phyloP scores from a whole-genome alignment of 2,888 invertebrate genomes.

The Tuberolachnus salignus region DNA sequence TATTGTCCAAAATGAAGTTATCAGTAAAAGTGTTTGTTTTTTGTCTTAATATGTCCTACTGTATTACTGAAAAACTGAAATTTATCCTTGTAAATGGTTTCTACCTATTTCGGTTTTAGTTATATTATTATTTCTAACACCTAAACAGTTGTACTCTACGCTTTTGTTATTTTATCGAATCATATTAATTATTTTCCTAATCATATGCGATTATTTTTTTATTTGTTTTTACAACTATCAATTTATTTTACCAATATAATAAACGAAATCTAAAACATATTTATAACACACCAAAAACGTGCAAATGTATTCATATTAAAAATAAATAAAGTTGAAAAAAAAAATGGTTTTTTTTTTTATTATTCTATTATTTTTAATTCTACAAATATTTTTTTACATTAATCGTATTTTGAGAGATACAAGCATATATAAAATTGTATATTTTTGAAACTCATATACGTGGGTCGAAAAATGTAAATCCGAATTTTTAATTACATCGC shows the following conservation, averaged over 20 bases:
- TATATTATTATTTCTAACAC: too few relatives aligned
- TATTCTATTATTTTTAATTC: not conserved
- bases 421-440: not conserved
- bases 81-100: not conserved
- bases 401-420: not conserved
- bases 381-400: not conserved
- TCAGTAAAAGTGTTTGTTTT: too few relatives aligned
- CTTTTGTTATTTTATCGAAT: not conserved
- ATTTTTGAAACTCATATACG: not conserved
- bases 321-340: not conserved
- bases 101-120: too few relatives aligned
- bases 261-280: slow-evolving; percentile 31
- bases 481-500: not conserved
- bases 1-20: slow-evolving; percentile 1
- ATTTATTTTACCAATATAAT: not conserved
- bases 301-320: too few relatives aligned
- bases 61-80: not conserved
- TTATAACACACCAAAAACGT: slow-evolving; percentile 6
- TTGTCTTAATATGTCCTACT: not conserved
- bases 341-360: not conserved
- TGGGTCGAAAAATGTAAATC: not conserved
- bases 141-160: too few relatives aligned
- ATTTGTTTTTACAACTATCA: slow-evolving; percentile 22
- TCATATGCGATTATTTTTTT: slow-evolving; percentile 8
- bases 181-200: not conserved